Conservation (phyloP, 2,113 vertebrate species). For the Spheniscus mendiculus region DNA sequence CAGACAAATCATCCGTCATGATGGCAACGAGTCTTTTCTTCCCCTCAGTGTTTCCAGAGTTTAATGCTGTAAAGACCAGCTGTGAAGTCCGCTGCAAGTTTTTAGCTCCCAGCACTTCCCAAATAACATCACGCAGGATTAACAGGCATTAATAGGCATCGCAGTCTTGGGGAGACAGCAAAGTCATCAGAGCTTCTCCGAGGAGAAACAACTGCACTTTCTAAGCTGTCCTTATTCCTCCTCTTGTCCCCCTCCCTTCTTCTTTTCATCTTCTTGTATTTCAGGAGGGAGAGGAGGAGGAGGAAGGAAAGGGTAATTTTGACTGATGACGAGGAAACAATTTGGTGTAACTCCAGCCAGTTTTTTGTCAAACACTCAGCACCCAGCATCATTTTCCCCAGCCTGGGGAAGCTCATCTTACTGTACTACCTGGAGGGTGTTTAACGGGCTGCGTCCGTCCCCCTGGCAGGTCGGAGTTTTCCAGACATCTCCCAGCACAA, state of each 20-base stretch:
- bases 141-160: neutral
- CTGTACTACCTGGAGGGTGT: neutral
- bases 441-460: neutral
- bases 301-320: conserved; percentile 22
- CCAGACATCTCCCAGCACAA: neutral
- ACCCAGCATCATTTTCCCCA: neutral
- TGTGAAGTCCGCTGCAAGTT: neutral
- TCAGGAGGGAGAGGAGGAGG: conserved; percentile 10
- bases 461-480: neutral
- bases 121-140: fast-evolving
- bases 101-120: neutral
- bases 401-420: neutral
- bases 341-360: neutral
- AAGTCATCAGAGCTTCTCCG: neutral
- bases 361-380: conserved; percentile 43
- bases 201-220: neutral
- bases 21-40: neutral
- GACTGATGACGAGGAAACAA: conserved; percentile 22
- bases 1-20: neutral
- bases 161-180: too few relatives aligned
- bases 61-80: neutral
- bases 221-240: neutral
- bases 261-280: conserved; percentile 13
- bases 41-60: neutral
- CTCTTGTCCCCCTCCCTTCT: neutral